Percentiles rank a stretch among this genome's conserved stretches.
Evolutionary conservation across 2,113 vertebrate species (phyloP).

Genomic region (Thomomys bottae): DNA sequence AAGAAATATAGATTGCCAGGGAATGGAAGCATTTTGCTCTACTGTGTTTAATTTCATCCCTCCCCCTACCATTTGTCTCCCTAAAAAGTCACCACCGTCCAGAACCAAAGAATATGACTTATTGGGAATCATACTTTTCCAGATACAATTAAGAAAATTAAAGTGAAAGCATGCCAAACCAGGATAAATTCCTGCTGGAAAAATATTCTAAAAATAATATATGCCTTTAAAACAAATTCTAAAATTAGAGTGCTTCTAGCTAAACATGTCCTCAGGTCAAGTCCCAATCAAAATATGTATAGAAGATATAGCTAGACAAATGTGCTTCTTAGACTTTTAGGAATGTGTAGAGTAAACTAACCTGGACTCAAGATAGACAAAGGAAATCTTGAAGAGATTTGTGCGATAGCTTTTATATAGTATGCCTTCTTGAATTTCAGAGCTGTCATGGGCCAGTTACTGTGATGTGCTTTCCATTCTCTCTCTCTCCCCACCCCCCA

Average conservation of each 20-base stretch:
- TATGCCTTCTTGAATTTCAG: background rate
- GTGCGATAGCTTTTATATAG: background rate
- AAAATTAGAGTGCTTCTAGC: background rate
- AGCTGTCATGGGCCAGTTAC: background rate
- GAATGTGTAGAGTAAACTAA: background rate
- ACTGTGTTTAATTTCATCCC: background rate
- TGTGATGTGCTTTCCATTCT: background rate
- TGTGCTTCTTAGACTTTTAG: background rate
- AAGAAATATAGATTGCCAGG: background rate
- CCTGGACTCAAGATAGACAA: background rate
- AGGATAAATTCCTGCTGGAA: background rate
- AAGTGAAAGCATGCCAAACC: background rate
- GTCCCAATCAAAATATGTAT: background rate
- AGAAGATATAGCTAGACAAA: background rate
- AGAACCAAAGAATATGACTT: slow-evolving; percentile 14
- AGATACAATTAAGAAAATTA: slow-evolving; percentile 1
- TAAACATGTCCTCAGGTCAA: background rate
- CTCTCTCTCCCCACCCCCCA: background rate
- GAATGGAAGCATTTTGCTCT: background rate
- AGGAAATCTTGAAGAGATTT: background rate
- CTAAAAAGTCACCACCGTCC: background rate
- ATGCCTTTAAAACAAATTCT: background rate
- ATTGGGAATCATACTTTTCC: background rate
- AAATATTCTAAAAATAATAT: background rate
- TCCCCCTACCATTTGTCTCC: rapidly evolving